phyloP scores from a whole-genome alignment of 2,797 vertebrate species.

The Cuniculus paca region DNA sequence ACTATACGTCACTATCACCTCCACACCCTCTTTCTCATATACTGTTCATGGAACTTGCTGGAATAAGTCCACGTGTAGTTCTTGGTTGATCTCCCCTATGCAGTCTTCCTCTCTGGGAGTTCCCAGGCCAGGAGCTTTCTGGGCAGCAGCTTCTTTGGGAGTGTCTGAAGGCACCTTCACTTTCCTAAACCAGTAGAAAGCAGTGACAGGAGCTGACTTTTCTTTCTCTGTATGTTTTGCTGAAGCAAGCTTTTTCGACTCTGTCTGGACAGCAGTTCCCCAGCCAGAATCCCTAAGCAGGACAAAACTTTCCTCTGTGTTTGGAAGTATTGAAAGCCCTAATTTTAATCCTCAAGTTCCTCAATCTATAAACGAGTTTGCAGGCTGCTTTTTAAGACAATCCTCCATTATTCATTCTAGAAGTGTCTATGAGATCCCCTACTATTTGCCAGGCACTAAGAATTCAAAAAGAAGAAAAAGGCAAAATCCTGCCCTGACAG shows the following conservation, averaged over 20 bases:
- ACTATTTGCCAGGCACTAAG: neutral
- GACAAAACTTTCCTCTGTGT: neutral
- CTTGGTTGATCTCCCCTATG: neutral
- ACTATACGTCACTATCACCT: neutral
- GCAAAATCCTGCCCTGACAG: neutral
- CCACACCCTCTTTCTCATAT: neutral
- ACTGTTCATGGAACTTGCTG: neutral
- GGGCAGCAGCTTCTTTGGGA: neutral
- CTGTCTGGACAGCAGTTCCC: neutral
- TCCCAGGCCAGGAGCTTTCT: neutral
- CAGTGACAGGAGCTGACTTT: neutral
- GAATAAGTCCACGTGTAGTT: neutral
- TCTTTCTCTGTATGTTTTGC: slow-evolving; percentile 15
- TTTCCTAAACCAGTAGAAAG: slow-evolving; percentile 28
- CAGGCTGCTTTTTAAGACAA: slow-evolving; percentile 13
- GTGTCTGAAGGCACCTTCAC: slow-evolving; percentile 48
- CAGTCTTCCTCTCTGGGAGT: neutral
- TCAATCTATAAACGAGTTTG: neutral
- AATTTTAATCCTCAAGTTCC: neutral
- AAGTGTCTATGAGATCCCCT: neutral
- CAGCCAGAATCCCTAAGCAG: slow-evolving; percentile 53
- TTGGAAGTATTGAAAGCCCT: neutral
- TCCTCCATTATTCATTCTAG: slow-evolving; percentile 27
- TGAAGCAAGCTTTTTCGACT: slow-evolving; percentile 56
- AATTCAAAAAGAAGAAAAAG: neutral